Evolutionary conservation across 2,113 vertebrate species (phyloP).

Genomic region (Dascyllus trimaculatus): DNA sequence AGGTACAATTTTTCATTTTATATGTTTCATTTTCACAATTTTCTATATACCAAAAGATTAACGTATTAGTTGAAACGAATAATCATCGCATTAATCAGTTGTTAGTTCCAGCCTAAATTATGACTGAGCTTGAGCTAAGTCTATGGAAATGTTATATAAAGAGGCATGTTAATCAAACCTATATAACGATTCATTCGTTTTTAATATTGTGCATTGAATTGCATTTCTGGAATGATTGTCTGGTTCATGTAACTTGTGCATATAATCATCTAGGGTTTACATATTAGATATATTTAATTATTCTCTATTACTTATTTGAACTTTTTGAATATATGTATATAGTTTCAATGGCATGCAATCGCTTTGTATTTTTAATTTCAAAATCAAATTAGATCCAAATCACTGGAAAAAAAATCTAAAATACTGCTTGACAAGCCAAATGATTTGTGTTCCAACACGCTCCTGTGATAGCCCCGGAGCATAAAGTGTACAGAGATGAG

Average conservation of each 20-base stretch:
- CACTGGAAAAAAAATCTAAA: not conserved
- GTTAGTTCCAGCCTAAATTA: not conserved
- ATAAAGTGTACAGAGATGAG: slow-evolving; percentile 15
- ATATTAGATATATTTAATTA: slow-evolving; percentile 11
- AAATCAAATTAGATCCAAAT: not conserved
- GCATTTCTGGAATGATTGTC: slow-evolving; percentile 53
- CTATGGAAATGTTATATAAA: not conserved
- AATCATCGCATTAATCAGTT: not conserved
- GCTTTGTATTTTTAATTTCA: not conserved
- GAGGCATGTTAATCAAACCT: slow-evolving; percentile 9
- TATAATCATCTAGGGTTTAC: slow-evolving; percentile 4
- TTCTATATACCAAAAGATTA: not conserved
- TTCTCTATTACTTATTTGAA: not conserved
- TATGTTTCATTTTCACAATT: too few species aligned
- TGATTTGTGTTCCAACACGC: not conserved
- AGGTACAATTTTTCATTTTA: too few species aligned
- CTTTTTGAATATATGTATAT: not conserved
- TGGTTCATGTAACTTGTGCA: slow-evolving; percentile 16
- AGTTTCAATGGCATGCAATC: not conserved
- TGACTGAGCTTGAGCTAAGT: not conserved
- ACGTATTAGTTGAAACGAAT: not conserved
- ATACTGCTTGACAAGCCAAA: not conserved
- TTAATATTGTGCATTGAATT: slow-evolving; percentile 35
- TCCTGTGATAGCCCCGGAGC: slow-evolving; percentile 20
- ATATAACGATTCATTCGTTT: not conserved